A percentile compares a stretch with the other conserved stretches of the same genome.
These are phyloP conservation scores for Catharus minimus DNA, from an alignment of 2,113 vertebrate species.

Conservation along the genomic window DNA sequence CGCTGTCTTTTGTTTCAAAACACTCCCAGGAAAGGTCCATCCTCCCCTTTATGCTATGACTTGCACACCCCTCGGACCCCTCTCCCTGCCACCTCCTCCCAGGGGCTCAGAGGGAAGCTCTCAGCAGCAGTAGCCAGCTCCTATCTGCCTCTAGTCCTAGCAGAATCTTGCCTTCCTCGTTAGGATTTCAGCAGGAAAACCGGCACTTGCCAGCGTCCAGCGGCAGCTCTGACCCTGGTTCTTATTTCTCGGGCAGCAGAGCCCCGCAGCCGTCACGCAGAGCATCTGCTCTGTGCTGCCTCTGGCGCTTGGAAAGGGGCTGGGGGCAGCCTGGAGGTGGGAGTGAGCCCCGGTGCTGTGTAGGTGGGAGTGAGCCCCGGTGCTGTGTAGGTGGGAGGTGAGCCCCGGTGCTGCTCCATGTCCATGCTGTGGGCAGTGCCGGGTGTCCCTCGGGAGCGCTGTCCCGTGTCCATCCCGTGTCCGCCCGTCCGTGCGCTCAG, in stretches of 20 bases:
- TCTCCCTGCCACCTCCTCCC: neutral
- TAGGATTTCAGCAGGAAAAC: neutral
- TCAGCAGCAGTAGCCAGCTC: neutral
- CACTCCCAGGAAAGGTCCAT: neutral
- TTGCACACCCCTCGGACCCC: rapidly evolving
- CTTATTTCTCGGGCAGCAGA: rapidly evolving
- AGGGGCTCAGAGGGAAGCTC: neutral
- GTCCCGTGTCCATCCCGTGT: rapidly evolving
- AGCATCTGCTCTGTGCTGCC: neutral
- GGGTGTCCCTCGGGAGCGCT: rapidly evolving
- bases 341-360: rapidly evolving
- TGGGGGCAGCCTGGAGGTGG: neutral
- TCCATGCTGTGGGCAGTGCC: rapidly evolving
- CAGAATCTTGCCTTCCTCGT: neutral
- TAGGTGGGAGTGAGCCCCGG: too few species aligned
- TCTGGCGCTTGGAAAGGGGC: rapidly evolving
- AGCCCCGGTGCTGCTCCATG: rapidly evolving
- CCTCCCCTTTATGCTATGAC: rapidly evolving
- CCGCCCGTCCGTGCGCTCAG: neutral
- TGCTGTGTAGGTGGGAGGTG: too few species aligned
- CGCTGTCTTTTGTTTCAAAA: neutral
- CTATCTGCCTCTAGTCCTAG: neutral
- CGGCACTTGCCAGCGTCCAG: rapidly evolving
- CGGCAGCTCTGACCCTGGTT: neutral
- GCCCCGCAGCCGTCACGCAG: rapidly evolving